These are phyloP conservation scores for Cantharis nigra DNA, from an alignment of 2,888 invertebrate species.

Conservation along the genomic window DNA sequence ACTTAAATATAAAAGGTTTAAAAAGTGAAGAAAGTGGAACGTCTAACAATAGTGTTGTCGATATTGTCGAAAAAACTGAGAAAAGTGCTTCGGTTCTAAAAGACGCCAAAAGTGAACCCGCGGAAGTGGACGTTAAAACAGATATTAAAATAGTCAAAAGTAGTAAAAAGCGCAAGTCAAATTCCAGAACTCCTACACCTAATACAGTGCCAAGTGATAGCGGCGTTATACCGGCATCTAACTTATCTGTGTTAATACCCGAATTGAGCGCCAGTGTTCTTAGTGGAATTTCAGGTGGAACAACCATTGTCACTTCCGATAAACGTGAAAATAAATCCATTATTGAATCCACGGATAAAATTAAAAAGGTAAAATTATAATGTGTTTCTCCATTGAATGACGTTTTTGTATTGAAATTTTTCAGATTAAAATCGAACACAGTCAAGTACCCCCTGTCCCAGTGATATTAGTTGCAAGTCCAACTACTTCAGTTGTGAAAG, in stretches of 20 bases:
- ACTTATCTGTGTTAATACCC: conserved; percentile 26
- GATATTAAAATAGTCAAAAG: conserved; percentile 44
- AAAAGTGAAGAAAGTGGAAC: conserved; percentile 45
- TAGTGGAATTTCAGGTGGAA: conserved; percentile 36
- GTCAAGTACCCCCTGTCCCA: conserved; percentile 6
- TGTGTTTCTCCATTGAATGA: neutral
- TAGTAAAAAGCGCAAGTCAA: conserved; percentile 53
- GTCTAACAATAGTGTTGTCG: conserved; percentile 4
- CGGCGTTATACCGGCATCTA: conserved; percentile 29
- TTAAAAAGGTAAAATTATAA: conserved; percentile 36
- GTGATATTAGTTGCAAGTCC: conserved; percentile 5
- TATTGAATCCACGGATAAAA: conserved; percentile 32
- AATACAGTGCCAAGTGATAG: conserved; percentile 40
- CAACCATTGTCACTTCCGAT: conserved; percentile 22
- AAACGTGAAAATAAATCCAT: conserved; percentile 28
- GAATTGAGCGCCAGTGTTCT: conserved; percentile 33
- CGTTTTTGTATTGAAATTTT: neutral
- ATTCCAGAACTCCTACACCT: conserved; percentile 55
- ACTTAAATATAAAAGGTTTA: conserved; percentile 42
- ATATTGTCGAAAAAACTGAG: conserved; percentile 24
- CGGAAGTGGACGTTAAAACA: conserved; percentile 24
- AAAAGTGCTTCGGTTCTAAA: conserved; percentile 20
- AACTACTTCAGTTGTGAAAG: conserved; percentile 15
- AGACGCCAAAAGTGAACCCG: conserved; percentile 24
- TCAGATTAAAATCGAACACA: conserved; percentile 17